Evolutionary conservation across 2,888 invertebrate species (phyloP).

Genomic region (Lampropteryx suffumata): DNA sequence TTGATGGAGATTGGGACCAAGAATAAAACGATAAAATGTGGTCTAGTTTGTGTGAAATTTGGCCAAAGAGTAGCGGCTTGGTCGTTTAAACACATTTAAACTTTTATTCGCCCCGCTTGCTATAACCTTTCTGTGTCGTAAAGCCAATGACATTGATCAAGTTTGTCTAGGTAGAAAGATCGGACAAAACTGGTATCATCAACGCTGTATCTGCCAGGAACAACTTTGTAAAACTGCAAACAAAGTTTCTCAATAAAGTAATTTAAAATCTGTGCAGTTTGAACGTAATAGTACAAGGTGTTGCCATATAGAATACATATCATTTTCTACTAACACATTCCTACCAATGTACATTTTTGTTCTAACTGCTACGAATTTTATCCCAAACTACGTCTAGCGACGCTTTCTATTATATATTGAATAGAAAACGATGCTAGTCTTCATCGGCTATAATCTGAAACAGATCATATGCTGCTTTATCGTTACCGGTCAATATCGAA

Average conservation of each 20-base stretch:
- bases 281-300: constrained; percentile 51
- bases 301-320: constrained; percentile 77
- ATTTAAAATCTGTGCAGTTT: neutral
- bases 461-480: constrained; percentile 5
- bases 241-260: neutral
- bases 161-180: neutral
- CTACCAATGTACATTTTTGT: constrained; percentile 45
- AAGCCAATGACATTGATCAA: no score
- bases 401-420: constrained; percentile 2
- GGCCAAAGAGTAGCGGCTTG: no score
- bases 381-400: constrained; percentile 20
- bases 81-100: no score
- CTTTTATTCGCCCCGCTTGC: no score
- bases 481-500: neutral
- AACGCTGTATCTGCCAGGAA: no score
- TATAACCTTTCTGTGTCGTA: no score
- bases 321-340: constrained; percentile 71
- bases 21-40: neutral
- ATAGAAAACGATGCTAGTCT: constrained; percentile 5
- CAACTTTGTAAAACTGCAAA: neutral
- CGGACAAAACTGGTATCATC: no score
- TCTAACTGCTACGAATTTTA: constrained; percentile 19
- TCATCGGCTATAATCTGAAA: neutral
- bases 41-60: constrained; percentile 1
- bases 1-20: no score